Conservation (phyloP, 2,797 vertebrate genomes). For the Acrossocheilus wenchowensis region DNA sequence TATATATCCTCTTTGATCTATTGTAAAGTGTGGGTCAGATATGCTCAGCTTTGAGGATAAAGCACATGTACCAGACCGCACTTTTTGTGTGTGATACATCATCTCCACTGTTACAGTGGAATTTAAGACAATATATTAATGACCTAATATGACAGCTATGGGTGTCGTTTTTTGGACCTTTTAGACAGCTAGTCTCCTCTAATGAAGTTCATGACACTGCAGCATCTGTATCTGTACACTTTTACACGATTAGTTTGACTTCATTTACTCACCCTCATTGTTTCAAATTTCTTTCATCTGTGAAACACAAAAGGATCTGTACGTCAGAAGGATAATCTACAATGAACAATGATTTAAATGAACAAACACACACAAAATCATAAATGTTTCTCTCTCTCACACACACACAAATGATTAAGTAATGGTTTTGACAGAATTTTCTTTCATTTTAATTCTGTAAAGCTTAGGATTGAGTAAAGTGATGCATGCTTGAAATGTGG, state of each 20-base stretch:
- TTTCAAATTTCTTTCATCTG: background rate
- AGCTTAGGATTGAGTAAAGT: background rate
- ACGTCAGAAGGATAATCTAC: background rate
- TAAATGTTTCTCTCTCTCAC: background rate
- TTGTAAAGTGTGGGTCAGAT: constrained; percentile 22
- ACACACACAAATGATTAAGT: background rate
- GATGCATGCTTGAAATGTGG: background rate
- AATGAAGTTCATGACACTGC: constrained; percentile 4
- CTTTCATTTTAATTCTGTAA: background rate
- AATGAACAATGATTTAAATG: background rate
- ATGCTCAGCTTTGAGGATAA: constrained; percentile 20
- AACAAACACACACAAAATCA: background rate
- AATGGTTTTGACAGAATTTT: background rate
- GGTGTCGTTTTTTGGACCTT: background rate
- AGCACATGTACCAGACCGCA: background rate
- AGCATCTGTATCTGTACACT: background rate
- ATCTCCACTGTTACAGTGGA: constrained; percentile 30
- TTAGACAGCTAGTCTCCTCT: constrained; percentile 1
- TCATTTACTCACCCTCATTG: background rate
- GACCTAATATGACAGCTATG: constrained; percentile 11
- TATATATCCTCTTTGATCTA: constrained; percentile 41
- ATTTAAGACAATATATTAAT: constrained; percentile 31
- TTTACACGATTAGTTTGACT: background rate
- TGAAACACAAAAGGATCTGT: background rate
- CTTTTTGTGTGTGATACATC: constrained; percentile 15